Percentiles rank a stretch among this genome's conserved stretches.
phyloP scores from a whole-genome alignment of 2,888 invertebrate genomes.

The Urechis unicinctus region DNA sequence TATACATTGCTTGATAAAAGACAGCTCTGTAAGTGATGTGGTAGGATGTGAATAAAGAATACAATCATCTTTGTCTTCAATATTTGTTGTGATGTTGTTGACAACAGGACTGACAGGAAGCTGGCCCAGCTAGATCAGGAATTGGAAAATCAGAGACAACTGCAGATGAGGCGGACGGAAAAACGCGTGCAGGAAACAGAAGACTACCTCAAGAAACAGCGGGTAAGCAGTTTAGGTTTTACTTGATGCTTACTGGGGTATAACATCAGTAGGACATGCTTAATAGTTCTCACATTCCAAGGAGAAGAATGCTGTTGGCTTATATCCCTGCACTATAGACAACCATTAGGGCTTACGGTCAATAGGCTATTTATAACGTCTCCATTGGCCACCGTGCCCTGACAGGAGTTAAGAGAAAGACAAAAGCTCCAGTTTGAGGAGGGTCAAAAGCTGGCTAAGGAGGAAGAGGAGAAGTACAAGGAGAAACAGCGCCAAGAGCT shows the following conservation, averaged over 20 bases:
- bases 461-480: conserved; percentile 40
- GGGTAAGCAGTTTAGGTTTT: conserved; percentile 22
- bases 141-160: conserved; percentile 32
- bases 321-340: not conserved
- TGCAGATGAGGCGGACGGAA: conserved; percentile 36
- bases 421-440: conserved; percentile 4
- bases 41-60: too few relatives aligned
- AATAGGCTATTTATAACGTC: not conserved
- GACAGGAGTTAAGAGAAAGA: not conserved
- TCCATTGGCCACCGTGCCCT: too few relatives aligned
- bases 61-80: not conserved
- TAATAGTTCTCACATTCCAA: too few relatives aligned
- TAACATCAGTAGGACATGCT: too few relatives aligned
- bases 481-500: conserved; percentile 42
- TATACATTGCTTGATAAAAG: too few relatives aligned
- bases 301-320: too few relatives aligned
- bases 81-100: conserved; percentile 7
- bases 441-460: conserved; percentile 16
- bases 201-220: conserved; percentile 55
- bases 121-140: conserved; percentile 41
- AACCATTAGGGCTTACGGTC: not conserved
- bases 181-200: conserved; percentile 55
- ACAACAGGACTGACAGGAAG: conserved; percentile 9
- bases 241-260: not conserved
- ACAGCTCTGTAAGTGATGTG: too few relatives aligned